Conservation (phyloP, 2,113 vertebrate genomes). For the Bagarius yarrelli region DNA sequence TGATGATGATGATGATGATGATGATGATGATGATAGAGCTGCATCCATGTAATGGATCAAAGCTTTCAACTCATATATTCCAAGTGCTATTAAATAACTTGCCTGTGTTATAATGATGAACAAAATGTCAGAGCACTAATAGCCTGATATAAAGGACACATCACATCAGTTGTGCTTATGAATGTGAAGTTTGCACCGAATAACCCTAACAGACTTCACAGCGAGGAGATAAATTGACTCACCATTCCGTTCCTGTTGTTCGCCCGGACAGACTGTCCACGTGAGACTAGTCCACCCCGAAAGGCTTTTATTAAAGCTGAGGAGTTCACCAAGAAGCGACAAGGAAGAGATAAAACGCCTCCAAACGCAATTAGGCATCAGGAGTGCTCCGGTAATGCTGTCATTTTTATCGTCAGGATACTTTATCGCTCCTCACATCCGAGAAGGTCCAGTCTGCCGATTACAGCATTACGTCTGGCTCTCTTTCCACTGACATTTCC, state of each 20-base stretch:
- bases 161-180: conserved; percentile 22
- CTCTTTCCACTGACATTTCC: conserved; percentile 32
- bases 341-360: conserved; percentile 43
- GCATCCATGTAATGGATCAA: conserved; percentile 35
- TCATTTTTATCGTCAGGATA: conserved; percentile 52
- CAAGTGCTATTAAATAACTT: conserved; percentile 47
- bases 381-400: conserved; percentile 53
- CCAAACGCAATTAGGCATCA: conserved; percentile 53
- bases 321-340: conserved; percentile 44
- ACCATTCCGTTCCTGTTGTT: neutral
- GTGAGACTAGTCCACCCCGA: neutral
- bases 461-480: conserved; percentile 48
- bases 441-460: conserved; percentile 49
- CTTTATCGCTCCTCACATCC: conserved; percentile 45
- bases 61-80: conserved; percentile 42
- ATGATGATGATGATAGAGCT: conserved; percentile 3
- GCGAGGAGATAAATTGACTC: conserved; percentile 24
- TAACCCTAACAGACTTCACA: conserved; percentile 30
- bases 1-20: neutral
- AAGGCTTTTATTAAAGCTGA: conserved; percentile 45
- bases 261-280: conserved; percentile 2
- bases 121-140: conserved; percentile 44
- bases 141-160: conserved; percentile 29
- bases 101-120: conserved; percentile 47
- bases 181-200: conserved; percentile 31